Percentiles rank a stretch among this genome's conserved stretches.
These are phyloP conservation scores for Muscina levida DNA, from an alignment of 2,888 invertebrate genomes.

Conservation along the genomic window DNA sequence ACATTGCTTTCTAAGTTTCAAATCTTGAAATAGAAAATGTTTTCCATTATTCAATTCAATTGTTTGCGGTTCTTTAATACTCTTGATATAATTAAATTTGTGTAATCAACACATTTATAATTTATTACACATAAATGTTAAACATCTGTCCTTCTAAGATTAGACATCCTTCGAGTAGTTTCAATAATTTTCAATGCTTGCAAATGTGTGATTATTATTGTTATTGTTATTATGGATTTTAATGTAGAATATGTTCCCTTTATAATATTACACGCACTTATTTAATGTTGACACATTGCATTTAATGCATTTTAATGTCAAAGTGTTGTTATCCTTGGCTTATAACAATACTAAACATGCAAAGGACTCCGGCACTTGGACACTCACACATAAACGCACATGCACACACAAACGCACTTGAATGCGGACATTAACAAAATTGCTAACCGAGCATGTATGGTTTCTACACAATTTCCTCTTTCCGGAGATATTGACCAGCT, in stretches of 20 bases:
- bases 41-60: no score
- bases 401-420: background rate
- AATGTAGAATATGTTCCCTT: background rate
- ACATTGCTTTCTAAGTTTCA: no score
- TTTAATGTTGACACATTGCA: slow-evolving; percentile 63
- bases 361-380: background rate
- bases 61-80: no score
- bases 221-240: slow-evolving; percentile 18
- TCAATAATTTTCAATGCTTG: background rate
- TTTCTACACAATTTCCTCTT: slow-evolving; percentile 34
- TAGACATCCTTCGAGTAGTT: no score
- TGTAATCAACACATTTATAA: no score
- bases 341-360: slow-evolving; percentile 54
- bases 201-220: slow-evolving; percentile 22
- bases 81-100: no score
- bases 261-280: slow-evolving; percentile 50
- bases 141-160: no score
- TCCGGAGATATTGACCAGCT: slow-evolving; percentile 28
- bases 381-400: background rate
- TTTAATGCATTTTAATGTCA: slow-evolving; percentile 64
- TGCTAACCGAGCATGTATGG: slow-evolving; percentile 24
- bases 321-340: slow-evolving; percentile 67
- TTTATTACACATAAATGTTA: no score
- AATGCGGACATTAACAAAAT: background rate
- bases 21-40: no score